Percentiles rank a stretch among this genome's conserved stretches.
These are phyloP conservation scores for Morus bassanus DNA, from an alignment of 2,797 vertebrate genomes.

Conservation along the genomic window DNA sequence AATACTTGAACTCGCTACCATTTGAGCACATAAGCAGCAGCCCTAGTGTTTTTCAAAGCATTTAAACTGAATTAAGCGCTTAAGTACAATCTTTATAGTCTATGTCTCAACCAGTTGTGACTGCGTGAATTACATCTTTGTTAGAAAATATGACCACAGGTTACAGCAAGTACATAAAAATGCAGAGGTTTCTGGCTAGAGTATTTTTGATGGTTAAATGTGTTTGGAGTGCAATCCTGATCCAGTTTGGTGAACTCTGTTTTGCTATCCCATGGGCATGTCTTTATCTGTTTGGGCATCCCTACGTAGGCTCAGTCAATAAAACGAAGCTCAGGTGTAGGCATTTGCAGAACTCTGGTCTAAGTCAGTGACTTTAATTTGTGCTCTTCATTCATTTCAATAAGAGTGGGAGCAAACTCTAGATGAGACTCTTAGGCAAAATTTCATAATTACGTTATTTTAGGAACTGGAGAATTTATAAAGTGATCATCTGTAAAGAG, in stretches of 20 bases:
- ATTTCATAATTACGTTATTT: not conserved
- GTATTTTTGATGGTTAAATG: not conserved
- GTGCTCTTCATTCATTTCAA: not conserved
- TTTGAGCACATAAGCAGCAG: not conserved
- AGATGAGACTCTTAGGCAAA: not conserved
- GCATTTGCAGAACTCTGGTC: not conserved
- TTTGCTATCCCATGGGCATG: not conserved
- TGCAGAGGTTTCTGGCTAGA: not conserved
- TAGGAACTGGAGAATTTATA: constrained; percentile 8
- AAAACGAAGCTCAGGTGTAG: not conserved
- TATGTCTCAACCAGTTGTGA: not conserved
- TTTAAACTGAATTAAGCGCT: not conserved
- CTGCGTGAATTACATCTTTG: not conserved
- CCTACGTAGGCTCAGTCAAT: not conserved
- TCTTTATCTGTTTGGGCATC: not conserved
- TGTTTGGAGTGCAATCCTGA: not conserved
- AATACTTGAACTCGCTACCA: not conserved
- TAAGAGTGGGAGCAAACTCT: not conserved
- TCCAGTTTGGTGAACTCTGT: not conserved
- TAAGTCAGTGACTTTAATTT: not conserved
- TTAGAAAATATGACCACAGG: not conserved
- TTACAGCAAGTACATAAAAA: not conserved
- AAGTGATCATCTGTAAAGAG: not conserved
- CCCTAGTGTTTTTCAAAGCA: not conserved
- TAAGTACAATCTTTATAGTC: not conserved